Conservation (phyloP, 2,888 invertebrate species). For the Folsomia manolachei region DNA sequence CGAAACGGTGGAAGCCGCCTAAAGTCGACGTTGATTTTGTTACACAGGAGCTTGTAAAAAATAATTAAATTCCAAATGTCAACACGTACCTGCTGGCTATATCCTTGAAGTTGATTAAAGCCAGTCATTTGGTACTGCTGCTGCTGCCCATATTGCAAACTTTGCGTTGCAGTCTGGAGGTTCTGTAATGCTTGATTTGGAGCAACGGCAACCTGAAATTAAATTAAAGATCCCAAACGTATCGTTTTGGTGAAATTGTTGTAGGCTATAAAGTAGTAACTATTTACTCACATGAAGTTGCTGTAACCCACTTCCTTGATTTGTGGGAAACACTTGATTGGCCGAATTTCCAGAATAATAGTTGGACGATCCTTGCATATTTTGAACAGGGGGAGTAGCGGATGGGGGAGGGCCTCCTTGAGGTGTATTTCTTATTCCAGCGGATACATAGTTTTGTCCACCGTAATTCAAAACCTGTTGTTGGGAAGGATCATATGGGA, state of each 20-base stretch:
- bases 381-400: conserved; percentile 46
- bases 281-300: conserved; percentile 26
- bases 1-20: conserved; percentile 43
- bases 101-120: conserved; percentile 25
- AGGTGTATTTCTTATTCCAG: conserved; percentile 42
- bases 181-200: conserved; percentile 39
- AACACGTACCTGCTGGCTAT: conserved; percentile 36
- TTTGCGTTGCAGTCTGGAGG: conserved; percentile 35
- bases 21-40: conserved; percentile 31
- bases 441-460: conserved; percentile 40
- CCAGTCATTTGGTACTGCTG: conserved; percentile 22
- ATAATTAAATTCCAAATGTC: not conserved
- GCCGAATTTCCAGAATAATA: conserved; percentile 44
- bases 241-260: not conserved
- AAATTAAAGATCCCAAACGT: not conserved
- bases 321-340: conserved; percentile 39
- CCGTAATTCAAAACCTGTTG: conserved; percentile 37
- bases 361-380: conserved; percentile 33
- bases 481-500: conserved; percentile 40
- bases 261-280: not conserved
- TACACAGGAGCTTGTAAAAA: too few relatives aligned
- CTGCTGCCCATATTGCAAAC: conserved; percentile 32
- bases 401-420: conserved; percentile 44
- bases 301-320: conserved; percentile 34
- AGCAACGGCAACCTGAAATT: conserved; percentile 29